phyloP scores from a whole-genome alignment of 2,797 vertebrate genomes.

The Saguinus oedipus region DNA sequence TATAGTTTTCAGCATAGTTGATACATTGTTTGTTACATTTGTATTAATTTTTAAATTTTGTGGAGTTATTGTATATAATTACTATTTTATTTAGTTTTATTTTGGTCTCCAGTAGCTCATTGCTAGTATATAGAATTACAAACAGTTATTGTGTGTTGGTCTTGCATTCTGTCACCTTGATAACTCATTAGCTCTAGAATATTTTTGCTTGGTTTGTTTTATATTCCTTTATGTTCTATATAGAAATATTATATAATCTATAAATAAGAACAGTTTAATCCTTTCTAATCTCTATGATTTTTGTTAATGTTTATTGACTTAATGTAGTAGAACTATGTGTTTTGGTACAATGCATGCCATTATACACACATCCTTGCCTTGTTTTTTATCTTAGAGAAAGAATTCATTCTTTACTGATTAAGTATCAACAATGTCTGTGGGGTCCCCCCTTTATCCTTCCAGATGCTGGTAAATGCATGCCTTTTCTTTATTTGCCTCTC shows the following conservation, averaged over 20 bases:
- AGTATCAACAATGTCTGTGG: neutral
- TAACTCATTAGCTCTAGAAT: neutral
- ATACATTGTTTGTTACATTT: neutral
- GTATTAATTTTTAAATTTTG: neutral
- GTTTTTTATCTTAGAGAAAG: neutral
- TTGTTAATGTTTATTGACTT: neutral
- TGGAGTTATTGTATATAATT: neutral
- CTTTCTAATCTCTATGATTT: neutral
- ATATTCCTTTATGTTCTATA: neutral
- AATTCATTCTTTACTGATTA: neutral
- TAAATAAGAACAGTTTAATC: neutral
- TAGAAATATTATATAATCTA: neutral
- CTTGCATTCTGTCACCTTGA: neutral
- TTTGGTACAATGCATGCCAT: neutral
- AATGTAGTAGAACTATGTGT: neutral
- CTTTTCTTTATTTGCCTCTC: neutral
- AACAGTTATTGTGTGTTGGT: neutral
- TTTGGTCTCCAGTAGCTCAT: neutral
- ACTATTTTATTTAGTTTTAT: neutral
- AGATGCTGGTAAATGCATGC: neutral
- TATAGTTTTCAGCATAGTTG: neutral
- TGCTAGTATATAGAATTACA: neutral
- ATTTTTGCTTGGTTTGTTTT: neutral
- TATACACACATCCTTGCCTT: neutral
- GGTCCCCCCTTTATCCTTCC: neutral